A percentile compares a stretch with the other conserved stretches of the same genome.
Conservation (phyloP, 2,888 invertebrate genomes). For the Anodontia alba region DNA sequence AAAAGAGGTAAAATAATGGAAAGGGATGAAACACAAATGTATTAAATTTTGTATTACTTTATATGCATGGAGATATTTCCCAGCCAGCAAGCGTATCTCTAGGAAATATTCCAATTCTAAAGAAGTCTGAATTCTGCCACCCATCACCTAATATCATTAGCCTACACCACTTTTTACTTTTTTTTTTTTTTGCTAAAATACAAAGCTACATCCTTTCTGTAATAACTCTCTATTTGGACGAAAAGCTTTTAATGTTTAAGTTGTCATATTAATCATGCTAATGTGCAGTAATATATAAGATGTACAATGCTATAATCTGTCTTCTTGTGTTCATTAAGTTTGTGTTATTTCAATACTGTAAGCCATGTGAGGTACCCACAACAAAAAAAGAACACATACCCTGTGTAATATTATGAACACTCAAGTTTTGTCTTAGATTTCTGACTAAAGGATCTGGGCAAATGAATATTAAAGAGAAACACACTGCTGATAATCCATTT, state of each 20-base stretch:
- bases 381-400: constrained; percentile 14
- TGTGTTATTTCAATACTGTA: constrained; percentile 17
- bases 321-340: constrained; percentile 4
- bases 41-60: not conserved
- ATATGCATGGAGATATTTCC: constrained; percentile 2
- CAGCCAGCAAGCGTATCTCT: not conserved
- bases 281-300: not conserved
- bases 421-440: not conserved
- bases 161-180: constrained; percentile 16
- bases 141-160: constrained; percentile 11
- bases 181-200: constrained; percentile 12
- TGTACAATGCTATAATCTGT: constrained; percentile 6
- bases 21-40: constrained; percentile 19
- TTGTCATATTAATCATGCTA: constrained; percentile 12
- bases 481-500: too few species aligned
- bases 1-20: constrained; percentile 20
- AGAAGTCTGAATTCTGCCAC: constrained; percentile 12
- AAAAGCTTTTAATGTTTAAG: not conserved
- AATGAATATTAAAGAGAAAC: too few species aligned
- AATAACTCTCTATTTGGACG: constrained; percentile 10
- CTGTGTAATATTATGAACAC: not conserved
- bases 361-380: constrained; percentile 17
- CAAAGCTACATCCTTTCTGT: constrained; percentile 13
- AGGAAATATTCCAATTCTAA: not conserved
- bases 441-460: too few species aligned